These are phyloP conservation scores for Dasysyrphus albostriatus DNA, from an alignment of 2,888 invertebrate species.

Conservation along the genomic window DNA sequence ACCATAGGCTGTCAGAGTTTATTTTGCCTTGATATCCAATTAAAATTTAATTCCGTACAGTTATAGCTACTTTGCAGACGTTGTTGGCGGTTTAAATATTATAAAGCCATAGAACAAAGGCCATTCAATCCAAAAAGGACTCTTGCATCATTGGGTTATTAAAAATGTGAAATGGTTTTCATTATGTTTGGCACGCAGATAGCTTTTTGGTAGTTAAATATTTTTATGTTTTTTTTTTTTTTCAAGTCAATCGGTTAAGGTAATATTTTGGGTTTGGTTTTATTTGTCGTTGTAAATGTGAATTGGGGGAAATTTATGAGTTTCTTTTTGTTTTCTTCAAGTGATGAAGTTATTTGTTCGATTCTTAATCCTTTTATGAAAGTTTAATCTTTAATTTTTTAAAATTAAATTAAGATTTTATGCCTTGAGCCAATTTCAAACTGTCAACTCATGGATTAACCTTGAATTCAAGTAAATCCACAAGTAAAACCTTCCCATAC, in stretches of 20 bases:
- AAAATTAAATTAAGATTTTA: neutral
- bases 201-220: neutral
- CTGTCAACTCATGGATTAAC: neutral
- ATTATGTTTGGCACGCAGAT: slow-evolving; percentile 23
- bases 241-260: neutral
- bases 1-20: neutral
- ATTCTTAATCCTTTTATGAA: neutral
- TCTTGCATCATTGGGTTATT: slow-evolving; percentile 29
- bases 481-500: too few species aligned
- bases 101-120: neutral
- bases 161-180: slow-evolving; percentile 8
- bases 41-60: slow-evolving; percentile 71
- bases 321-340: neutral
- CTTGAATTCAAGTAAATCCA: neutral
- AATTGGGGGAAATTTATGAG: neutral
- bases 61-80: slow-evolving; percentile 63
- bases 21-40: slow-evolving; percentile 67
- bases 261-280: neutral
- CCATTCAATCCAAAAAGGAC: slow-evolving; percentile 11
- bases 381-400: neutral
- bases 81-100: slow-evolving; percentile 30
- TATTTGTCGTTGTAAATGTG: neutral
- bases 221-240: neutral
- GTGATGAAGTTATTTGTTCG: neutral
- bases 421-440: neutral